Conservation (phyloP, 1,140 invertebrate species). For the Homarus americanus region DNA sequence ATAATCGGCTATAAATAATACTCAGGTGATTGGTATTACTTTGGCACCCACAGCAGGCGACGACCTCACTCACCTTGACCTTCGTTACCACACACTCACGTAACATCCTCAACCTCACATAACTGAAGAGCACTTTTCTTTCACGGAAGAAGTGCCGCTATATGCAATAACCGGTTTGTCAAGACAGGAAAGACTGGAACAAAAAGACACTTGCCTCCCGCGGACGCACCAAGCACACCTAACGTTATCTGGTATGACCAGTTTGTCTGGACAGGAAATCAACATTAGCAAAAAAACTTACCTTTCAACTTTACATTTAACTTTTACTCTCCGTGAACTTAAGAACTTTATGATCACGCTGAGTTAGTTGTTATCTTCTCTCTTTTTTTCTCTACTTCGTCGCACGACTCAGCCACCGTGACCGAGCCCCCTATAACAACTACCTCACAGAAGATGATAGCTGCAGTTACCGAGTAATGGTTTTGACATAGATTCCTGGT, state of each 20-base stretch:
- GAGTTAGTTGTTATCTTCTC: neutral
- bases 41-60: no score
- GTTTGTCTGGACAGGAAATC: neutral
- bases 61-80: neutral
- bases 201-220: neutral
- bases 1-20: no score
- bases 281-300: neutral
- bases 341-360: neutral
- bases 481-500: neutral
- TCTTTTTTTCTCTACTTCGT: neutral
- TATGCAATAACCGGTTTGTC: neutral
- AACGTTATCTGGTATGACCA: neutral
- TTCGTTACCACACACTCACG: neutral
- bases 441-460: neutral
- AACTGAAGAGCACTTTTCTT: neutral
- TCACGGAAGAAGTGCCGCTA: neutral
- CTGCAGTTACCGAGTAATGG: neutral
- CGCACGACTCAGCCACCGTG: neutral
- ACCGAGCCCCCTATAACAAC: neutral
- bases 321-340: constrained; percentile 60
- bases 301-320: neutral
- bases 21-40: no score
- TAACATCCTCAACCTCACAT: neutral
- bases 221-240: neutral
- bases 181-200: neutral